Evolutionary conservation across 1,140 invertebrate species (phyloP), one percentile per base, ranked within the genome.

Genomic region (Cydia amplana): DNA sequence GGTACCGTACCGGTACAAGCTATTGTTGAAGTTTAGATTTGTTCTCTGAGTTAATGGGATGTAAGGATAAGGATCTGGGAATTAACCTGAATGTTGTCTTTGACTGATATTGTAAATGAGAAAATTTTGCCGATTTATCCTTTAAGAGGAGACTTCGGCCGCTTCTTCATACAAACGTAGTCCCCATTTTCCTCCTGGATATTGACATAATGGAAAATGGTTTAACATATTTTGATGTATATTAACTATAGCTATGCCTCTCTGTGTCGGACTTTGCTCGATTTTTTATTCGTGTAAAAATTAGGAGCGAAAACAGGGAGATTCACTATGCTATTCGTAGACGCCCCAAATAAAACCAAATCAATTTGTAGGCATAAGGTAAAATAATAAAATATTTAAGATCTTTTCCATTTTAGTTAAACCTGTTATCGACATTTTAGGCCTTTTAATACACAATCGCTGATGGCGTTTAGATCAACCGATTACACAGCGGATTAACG

Each of bases 361-460:
- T 32, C 32, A 4, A 32, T 32, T 32, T 32, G 32, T 32, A 32
- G 32, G 32, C 32, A 0, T 32, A 6, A 32, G 5, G 5, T 32
- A 32, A 32, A 32, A 6, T 32, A 32, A 32, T 32, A 32, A 32
- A 32, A 32, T 32, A 32, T 32, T 40, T 9, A 40, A 10, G 7
- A 40, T 9, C 60, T 2, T 18, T 74, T 87, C 81, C 36, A 76
- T 73, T 23, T 7, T 6, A n/a, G 23, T 3, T 78, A 81, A 14
- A 70, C 80, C 16, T 78, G 60, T 73, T 76, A 85, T 85, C 78
- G 81, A 77, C 75, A 84, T 86, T 87, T 84, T 77, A 83, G 84
- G 75, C 83, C 80, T 84, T 87, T 87, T 87, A 87, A 85, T 89
- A 88, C 81, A 78, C 83, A 81, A 85, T 85, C 80, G 73, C 80